These are phyloP conservation scores for Trilocha varians DNA, from an alignment of 2,888 invertebrate species.

Conservation along the genomic window DNA sequence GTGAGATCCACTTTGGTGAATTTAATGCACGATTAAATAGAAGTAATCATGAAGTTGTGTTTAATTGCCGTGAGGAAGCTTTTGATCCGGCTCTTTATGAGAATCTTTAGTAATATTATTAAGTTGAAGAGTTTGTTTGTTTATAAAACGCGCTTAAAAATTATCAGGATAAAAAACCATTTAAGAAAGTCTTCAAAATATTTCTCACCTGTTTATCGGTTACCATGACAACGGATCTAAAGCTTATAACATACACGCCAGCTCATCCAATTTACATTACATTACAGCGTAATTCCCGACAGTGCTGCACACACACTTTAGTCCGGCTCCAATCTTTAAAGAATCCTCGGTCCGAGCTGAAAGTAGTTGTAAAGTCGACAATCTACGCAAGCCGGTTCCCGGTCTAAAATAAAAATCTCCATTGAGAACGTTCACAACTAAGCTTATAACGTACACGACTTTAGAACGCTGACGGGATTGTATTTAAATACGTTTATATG, in stretches of 20 bases:
- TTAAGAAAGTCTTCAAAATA: no score
- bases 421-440: background rate
- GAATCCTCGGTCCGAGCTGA: slow-evolving; percentile 3
- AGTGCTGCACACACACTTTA: slow-evolving; percentile 1
- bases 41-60: no score
- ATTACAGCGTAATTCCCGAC: slow-evolving; percentile 4
- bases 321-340: slow-evolving; percentile 5
- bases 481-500: background rate
- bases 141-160: no score
- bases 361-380: slow-evolving; percentile 3
- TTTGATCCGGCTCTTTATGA: no score
- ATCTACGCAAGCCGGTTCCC: slow-evolving; percentile 1
- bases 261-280: slow-evolving; percentile 6
- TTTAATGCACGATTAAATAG: slow-evolving; percentile 6
- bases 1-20: slow-evolving; percentile 15
- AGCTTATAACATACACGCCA: slow-evolving; percentile 3
- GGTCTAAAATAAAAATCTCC: slow-evolving; percentile 1
- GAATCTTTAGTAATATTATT: no score
- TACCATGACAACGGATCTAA: slow-evolving; percentile 1
- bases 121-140: no score
- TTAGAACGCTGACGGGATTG: background rate
- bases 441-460: background rate
- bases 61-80: no score
- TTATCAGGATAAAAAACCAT: no score
- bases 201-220: no score